Percentiles rank a stretch among this genome's conserved stretches.
phyloP scores from a whole-genome alignment of 1,140 invertebrate species.

The Cyclina sinensis region DNA sequence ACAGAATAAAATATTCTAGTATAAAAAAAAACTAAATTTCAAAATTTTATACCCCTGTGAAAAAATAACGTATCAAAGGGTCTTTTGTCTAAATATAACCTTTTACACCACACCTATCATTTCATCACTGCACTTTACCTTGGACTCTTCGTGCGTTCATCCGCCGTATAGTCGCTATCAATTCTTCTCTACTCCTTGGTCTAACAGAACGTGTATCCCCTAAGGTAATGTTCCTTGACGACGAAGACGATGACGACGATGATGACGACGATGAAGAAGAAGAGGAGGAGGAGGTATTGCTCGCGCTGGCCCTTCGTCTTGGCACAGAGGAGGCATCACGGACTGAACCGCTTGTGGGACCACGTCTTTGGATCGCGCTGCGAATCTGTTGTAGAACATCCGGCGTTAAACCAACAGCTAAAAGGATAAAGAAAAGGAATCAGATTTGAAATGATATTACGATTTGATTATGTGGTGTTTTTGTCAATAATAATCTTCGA shows the following conservation, averaged over 20 bases:
- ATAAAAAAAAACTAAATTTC: too few species aligned
- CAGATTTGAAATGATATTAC: neutral
- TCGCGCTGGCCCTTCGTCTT: too few species aligned
- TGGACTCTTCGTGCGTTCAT: neutral
- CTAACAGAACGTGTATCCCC: neutral
- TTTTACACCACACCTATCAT: too few species aligned
- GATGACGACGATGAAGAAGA: slow-evolving; percentile 39
- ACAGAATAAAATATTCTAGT: too few species aligned
- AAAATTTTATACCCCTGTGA: too few species aligned
- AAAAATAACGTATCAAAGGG: too few species aligned
- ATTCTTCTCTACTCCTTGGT: slow-evolving; percentile 40
- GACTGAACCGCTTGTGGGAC: neutral
- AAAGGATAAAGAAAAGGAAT: neutral
- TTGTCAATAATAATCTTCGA: too few species aligned
- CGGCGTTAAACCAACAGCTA: slow-evolving; percentile 37
- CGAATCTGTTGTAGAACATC: slow-evolving; percentile 40
- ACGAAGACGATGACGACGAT: slow-evolving; percentile 24
- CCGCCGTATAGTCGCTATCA: slow-evolving; percentile 17
- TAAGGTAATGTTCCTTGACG: neutral
- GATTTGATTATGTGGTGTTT: too few species aligned
- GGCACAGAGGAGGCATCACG: neutral
- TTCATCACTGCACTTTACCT: too few species aligned
- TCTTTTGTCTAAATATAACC: too few species aligned
- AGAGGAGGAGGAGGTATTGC: neutral
- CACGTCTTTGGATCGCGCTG: neutral